These are phyloP conservation scores for Sussaba pulchella DNA, from an alignment of 2,888 invertebrate species.

Conservation along the genomic window DNA sequence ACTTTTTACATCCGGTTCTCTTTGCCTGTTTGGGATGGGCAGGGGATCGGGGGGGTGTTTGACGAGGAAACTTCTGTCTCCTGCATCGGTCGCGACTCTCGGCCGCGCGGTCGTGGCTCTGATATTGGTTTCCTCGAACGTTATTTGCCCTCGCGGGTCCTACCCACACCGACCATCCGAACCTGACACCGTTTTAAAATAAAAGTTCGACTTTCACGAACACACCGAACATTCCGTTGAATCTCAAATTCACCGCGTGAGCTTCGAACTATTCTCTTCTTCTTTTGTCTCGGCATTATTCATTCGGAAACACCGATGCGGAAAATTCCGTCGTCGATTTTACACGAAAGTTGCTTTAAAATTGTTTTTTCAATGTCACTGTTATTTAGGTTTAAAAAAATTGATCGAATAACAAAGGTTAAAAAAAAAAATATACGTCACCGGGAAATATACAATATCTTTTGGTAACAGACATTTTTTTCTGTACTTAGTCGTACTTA, in stretches of 20 bases:
- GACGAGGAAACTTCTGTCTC: constrained; percentile 73
- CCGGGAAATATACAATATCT: too few species aligned
- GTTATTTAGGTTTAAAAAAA: not conserved
- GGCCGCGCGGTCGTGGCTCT: constrained; percentile 17
- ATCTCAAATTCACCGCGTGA: constrained; percentile 63
- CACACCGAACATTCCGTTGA: constrained; percentile 61
- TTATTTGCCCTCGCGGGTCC: constrained; percentile 53
- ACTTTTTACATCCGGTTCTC: constrained; percentile 60
- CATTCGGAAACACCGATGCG: constrained; percentile 5
- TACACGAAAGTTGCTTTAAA: not conserved
- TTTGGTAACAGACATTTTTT: too few species aligned
- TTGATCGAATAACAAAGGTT: not conserved
- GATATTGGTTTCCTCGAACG: constrained; percentile 60
- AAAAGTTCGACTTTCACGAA: constrained; percentile 68
- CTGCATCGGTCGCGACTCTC: constrained; percentile 64
- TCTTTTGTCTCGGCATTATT: constrained; percentile 7
- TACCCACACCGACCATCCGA: constrained; percentile 20
- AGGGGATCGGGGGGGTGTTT: constrained; percentile 38
- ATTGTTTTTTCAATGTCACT: constrained; percentile 1
- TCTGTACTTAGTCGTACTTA: too few species aligned
- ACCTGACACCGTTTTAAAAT: constrained; percentile 66
- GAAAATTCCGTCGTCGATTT: constrained; percentile 11
- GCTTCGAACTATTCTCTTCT: constrained; percentile 38
- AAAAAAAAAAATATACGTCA: too few species aligned
- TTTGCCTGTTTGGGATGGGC: constrained; percentile 11